Percentiles rank a stretch among this genome's conserved stretches.
phyloP scores from a whole-genome alignment of 2,888 invertebrate genomes.

The Rhodophaea formosa region DNA sequence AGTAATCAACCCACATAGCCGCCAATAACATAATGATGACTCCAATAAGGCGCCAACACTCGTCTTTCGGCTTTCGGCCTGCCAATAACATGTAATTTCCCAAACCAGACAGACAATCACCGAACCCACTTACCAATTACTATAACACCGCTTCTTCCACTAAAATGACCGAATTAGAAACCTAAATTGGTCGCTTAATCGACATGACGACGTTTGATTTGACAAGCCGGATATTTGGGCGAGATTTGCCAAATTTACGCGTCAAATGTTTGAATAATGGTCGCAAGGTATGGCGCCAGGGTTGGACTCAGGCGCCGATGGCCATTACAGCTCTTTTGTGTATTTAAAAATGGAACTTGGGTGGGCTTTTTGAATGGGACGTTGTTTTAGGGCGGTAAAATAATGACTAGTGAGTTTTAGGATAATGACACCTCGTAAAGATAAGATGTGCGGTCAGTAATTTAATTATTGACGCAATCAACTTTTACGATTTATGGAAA shows the following conservation, averaged over 20 bases:
- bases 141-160: constrained; percentile 12
- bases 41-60: constrained; percentile 73
- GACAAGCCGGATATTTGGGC: constrained; percentile 38
- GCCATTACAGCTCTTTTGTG: constrained; percentile 45
- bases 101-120: constrained; percentile 57
- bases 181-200: constrained; percentile 40
- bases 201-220: constrained; percentile 34
- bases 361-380: constrained; percentile 45
- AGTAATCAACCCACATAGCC: constrained; percentile 53
- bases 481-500: neutral
- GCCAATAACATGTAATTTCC: constrained; percentile 70
- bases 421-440: constrained; percentile 9
- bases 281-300: constrained; percentile 36
- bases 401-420: neutral
- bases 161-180: constrained; percentile 39
- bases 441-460: neutral
- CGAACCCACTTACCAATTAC: constrained; percentile 38
- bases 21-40: constrained; percentile 64
- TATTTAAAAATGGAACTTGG: constrained; percentile 46
- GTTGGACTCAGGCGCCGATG: constrained; percentile 23
- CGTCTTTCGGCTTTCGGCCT: constrained; percentile 53
- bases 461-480: neutral
- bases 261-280: constrained; percentile 55
- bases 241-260: constrained; percentile 50
- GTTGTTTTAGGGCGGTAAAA: constrained; percentile 1